A percentile compares a stretch with the other conserved stretches of the same genome.
Conservation (phyloP, 2,888 invertebrate genomes). For the Myathropa florea region DNA sequence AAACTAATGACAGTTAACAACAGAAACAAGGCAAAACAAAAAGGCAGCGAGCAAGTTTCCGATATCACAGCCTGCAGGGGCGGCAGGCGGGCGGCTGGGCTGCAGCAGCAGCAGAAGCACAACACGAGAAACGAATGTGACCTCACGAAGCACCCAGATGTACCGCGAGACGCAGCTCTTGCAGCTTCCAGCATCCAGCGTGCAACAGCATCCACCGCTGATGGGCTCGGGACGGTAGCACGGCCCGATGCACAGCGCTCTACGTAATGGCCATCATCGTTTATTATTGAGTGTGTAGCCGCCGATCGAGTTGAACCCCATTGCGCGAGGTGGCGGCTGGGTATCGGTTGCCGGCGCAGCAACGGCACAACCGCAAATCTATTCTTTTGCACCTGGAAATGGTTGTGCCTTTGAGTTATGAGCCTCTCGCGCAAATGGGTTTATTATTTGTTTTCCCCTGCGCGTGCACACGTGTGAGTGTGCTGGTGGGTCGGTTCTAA, state of each 20-base stretch:
- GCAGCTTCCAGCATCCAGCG: conserved; percentile 48
- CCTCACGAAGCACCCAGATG: conserved; percentile 66
- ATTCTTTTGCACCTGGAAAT: conserved; percentile 71
- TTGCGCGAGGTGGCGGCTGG: conserved; percentile 23
- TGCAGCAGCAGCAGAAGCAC: conserved; percentile 42
- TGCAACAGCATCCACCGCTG: conserved; percentile 46
- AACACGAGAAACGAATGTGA: conserved; percentile 63
- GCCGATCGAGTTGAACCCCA: conserved; percentile 71
- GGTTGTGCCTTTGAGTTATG: conserved; percentile 63
- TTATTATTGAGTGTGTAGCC: conserved; percentile 65
- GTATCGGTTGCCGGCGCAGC: neutral
- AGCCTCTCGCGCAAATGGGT: conserved; percentile 62
- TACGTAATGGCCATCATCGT: conserved; percentile 68
- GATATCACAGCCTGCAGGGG: conserved; percentile 32
- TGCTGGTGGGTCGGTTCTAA: conserved; percentile 38
- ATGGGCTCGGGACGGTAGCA: conserved; percentile 39
- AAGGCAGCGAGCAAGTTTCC: conserved; percentile 50
- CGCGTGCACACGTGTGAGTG: neutral
- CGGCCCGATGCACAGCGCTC: conserved; percentile 23
- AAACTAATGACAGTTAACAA: conserved; percentile 66
- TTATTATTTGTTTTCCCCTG: conserved; percentile 59
- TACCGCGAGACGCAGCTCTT: conserved; percentile 46
- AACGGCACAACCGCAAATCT: conserved; percentile 64
- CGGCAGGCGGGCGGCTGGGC: neutral
- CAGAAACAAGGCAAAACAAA: conserved; percentile 7